Evolutionary conservation across 1,140 invertebrate species (phyloP), one percentile per base, ranked within the genome.

Genomic region (Metaphire vulgaris): DNA sequence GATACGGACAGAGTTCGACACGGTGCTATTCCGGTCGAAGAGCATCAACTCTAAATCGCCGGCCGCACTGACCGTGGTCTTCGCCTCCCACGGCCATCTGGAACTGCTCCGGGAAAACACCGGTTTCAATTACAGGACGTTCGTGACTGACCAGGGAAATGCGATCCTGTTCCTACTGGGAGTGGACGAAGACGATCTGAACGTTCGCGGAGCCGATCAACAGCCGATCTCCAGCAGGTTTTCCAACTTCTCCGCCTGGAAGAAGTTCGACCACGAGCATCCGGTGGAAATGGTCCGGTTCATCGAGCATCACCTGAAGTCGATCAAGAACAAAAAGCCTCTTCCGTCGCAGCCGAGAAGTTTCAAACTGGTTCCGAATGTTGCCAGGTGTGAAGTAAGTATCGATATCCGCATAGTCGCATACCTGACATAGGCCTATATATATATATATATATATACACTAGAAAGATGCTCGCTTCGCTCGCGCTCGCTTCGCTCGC

Each of bases 41-140:
- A 56, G 6, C n/a, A n/a, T n/a, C n/a, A n/a, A n/a, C n/a, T 6
- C 41, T 12, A 56, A 56, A 21, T 21, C 41, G 21, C 41, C 21
- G 41, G 41, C 70, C 32, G 33, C 30, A 16, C 29, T 72, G 32
- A 72, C 41, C 21, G 70, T 72, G 12, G 70, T 72, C 30, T 14
- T 72, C 21, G 70, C 70, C 29, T 72, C 70, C 26, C 70, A 29
- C 12, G 70, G 41, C 41, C 41, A 56, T 56, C 41, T 56, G 41
- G 21, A 56, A 12, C 21, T 56, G 6, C 41, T 56, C 6, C 41
- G 41, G 6, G 41, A 21, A 56, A 56, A 56, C 41, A 56, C 41
- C 6, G 41, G 21, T 56, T 56, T 56, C 41, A 21, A 21, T 21
- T 56, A 56, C 41, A 56, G 21, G 21, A 12, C 41, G 6, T 21